These are phyloP conservation scores for Trichonephila inaurata DNA, from an alignment of 1,140 invertebrate species.

Conservation along the genomic window DNA sequence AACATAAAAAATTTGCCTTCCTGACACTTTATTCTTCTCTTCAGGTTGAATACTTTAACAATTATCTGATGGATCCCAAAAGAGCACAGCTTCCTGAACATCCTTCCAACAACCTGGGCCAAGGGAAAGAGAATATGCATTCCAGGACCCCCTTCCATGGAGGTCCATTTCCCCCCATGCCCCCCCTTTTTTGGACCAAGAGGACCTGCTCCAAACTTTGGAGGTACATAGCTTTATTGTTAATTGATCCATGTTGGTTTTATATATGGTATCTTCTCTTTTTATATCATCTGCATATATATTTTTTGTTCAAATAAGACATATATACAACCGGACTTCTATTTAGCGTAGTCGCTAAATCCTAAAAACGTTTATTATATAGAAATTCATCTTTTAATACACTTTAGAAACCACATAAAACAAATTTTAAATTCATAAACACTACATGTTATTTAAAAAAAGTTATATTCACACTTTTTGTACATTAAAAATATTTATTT, in stretches of 20 bases:
- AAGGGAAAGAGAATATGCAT: slow-evolving; percentile 66
- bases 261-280: background rate
- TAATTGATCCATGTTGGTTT: background rate
- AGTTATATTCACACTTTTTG: too few species aligned
- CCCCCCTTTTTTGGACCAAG: slow-evolving; percentile 72
- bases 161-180: slow-evolving; percentile 72
- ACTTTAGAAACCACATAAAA: too few species aligned
- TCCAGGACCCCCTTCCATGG: slow-evolving; percentile 66
- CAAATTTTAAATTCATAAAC: too few species aligned
- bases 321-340: background rate
- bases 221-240: slow-evolving; percentile 33
- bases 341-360: too few species aligned
- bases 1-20: too few species aligned
- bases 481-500: too few species aligned
- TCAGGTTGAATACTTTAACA: slow-evolving; percentile 95
- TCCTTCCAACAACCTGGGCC: slow-evolving; percentile 84
- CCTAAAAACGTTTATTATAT: too few species aligned
- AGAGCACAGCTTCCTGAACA: slow-evolving; percentile 95
- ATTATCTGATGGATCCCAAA: slow-evolving; percentile 97
- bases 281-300: background rate
- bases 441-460: too few species aligned
- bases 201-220: slow-evolving; percentile 72
- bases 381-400: too few species aligned
- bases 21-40: background rate
- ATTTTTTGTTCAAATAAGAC: background rate